phyloP scores from a whole-genome alignment of 2,113 vertebrate species.

The Siniperca knerii region DNA sequence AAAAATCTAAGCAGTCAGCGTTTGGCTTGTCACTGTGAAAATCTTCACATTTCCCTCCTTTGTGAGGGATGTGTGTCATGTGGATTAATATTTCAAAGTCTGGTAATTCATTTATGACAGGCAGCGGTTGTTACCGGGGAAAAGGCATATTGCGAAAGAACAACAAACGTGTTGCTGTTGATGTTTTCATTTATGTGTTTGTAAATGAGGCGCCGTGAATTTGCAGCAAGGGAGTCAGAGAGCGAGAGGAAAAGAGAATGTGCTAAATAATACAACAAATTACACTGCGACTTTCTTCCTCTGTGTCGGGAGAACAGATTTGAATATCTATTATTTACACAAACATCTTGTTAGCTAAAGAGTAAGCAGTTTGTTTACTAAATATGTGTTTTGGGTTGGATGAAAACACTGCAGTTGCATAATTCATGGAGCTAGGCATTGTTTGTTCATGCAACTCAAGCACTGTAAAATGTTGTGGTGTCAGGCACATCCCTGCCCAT shows the following conservation, averaged over 20 bases:
- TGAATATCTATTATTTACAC: constrained; percentile 87
- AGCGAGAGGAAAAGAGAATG: constrained; percentile 26
- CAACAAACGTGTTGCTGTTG: constrained; percentile 51
- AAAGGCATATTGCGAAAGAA: constrained; percentile 23
- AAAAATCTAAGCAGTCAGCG: constrained; percentile 59
- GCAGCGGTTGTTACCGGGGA: constrained; percentile 34
- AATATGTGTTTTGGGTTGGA: constrained; percentile 78
- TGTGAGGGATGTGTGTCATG: constrained; percentile 64
- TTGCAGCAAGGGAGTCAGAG: constrained; percentile 25
- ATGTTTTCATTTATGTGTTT: constrained; percentile 75
- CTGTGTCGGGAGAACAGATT: constrained; percentile 69
- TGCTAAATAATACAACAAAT: constrained; percentile 84
- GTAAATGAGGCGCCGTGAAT: constrained; percentile 28
- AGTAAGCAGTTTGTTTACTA: constrained; percentile 88
- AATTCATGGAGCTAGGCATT: constrained; percentile 80
- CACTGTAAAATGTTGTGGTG: constrained; percentile 77
- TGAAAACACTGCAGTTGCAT: constrained; percentile 77
- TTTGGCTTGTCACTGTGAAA: constrained; percentile 43
- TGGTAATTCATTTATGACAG: constrained; percentile 74
- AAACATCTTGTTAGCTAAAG: constrained; percentile 83
- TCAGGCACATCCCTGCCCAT: constrained; percentile 80
- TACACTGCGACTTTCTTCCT: constrained; percentile 60
- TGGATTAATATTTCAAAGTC: constrained; percentile 79
- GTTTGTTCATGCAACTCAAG: constrained; percentile 73
- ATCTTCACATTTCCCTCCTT: constrained; percentile 43